These are phyloP conservation scores for Caenorhabditis briggsae DNA, from an alignment of 1,140 invertebrate species.

Conservation along the genomic window DNA sequence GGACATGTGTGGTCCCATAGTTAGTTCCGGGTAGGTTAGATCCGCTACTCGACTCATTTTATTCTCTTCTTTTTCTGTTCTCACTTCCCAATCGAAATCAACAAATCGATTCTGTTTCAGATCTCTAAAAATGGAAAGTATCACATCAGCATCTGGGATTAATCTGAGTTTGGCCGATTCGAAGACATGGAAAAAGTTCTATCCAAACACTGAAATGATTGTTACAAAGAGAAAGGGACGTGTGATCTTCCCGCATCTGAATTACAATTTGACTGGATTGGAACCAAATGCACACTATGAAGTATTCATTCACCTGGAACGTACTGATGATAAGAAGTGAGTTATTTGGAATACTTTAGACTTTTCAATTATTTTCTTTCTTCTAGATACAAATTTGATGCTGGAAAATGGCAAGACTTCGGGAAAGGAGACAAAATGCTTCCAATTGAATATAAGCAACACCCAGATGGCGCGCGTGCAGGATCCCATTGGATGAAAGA, in stretches of 20 bases:
- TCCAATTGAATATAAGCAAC: background rate
- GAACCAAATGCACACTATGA: background rate
- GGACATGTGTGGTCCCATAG: too few relatives aligned
- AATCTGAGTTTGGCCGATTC: background rate
- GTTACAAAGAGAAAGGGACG: background rate
- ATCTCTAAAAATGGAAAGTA: background rate
- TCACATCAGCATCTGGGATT: background rate
- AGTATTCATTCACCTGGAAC: background rate
- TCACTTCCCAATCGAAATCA: too few relatives aligned
- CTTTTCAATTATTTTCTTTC: background rate
- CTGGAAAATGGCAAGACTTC: background rate
- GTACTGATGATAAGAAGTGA: background rate
- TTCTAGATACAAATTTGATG: slow-evolving; percentile 23
- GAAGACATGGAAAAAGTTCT: slow-evolving; percentile 13
- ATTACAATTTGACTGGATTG: slow-evolving; percentile 3
- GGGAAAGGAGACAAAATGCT: slow-evolving; percentile 6
- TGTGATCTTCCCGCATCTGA: background rate
- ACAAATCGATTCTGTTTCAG: background rate
- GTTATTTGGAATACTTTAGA: background rate
- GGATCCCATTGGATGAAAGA: slow-evolving; percentile 31
- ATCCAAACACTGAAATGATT: slow-evolving; percentile 39
- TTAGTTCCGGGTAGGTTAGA: too few relatives aligned
- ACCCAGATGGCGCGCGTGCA: slow-evolving; percentile 8
- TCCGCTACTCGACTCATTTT: too few relatives aligned
- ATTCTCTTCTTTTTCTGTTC: too few relatives aligned